phyloP scores from a whole-genome alignment of 2,797 vertebrate species.

The Eulemur albifrons region DNA sequence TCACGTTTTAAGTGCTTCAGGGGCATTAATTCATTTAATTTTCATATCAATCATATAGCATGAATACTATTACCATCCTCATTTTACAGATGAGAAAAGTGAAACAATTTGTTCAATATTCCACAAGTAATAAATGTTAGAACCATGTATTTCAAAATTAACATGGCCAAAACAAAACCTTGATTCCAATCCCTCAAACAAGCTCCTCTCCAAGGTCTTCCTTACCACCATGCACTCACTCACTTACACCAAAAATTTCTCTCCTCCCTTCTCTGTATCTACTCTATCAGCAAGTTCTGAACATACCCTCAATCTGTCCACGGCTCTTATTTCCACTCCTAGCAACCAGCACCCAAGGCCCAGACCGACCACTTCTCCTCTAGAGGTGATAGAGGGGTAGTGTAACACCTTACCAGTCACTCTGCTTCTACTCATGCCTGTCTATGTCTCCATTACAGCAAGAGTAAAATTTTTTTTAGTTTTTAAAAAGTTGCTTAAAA shows the following conservation, averaged over 20 bases:
- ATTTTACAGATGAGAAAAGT: not conserved
- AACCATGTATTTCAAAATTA: not conserved
- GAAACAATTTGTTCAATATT: not conserved
- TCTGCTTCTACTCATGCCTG: not conserved
- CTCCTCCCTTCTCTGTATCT: not conserved
- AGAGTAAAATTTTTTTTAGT: not conserved
- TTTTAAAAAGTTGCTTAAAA: not conserved
- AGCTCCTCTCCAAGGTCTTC: not conserved
- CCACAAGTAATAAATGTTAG: not conserved
- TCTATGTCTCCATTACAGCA: not conserved
- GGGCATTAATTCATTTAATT: slow-evolving; percentile 15
- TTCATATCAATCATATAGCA: not conserved
- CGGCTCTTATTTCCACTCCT: not conserved
- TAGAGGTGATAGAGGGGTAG: not conserved
- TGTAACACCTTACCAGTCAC: not conserved
- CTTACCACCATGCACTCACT: not conserved
- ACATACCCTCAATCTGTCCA: not conserved
- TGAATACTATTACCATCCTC: not conserved
- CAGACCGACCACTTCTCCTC: not conserved
- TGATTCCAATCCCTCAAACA: not conserved
- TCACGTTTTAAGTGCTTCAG: not conserved
- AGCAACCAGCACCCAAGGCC: not conserved
- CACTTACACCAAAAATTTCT: not conserved
- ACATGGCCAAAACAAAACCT: not conserved
- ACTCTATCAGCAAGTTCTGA: not conserved